These are phyloP conservation scores for Aphrocallistes beatrix DNA, from an alignment of 37 sponge, comb jelly and placozoan genomes.

Conservation along the genomic window DNA sequence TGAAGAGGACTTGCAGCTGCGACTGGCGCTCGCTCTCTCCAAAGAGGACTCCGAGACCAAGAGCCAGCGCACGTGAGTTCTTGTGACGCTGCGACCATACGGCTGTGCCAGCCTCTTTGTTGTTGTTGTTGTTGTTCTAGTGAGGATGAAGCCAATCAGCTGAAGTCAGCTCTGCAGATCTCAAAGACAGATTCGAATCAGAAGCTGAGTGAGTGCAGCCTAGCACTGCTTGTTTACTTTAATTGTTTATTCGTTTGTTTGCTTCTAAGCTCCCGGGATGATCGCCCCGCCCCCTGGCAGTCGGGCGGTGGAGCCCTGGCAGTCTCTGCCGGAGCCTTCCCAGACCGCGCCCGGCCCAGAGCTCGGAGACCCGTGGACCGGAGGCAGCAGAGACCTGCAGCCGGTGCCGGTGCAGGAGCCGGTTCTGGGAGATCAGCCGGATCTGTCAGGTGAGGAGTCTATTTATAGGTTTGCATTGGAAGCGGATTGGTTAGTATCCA, in stretches of 20 bases:
- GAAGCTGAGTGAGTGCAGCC: not conserved
- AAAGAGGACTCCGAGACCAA: conserved; percentile 81
- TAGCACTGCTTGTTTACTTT: not conserved
- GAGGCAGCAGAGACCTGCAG: not conserved
- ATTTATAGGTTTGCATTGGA: not conserved
- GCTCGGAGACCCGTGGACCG: conserved; percentile 19
- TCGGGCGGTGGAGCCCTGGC: conserved; percentile 23
- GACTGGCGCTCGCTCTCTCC: conserved; percentile 81
- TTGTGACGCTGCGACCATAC: no score
- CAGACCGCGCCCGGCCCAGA: not conserved
- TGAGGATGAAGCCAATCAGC: conserved; percentile 51
- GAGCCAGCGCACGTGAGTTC: conserved; percentile 34
- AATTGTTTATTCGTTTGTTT: not conserved
- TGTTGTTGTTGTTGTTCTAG: not conserved
- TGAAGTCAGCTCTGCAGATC: conserved; percentile 52
- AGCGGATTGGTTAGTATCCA: no score
- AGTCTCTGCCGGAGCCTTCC: conserved; percentile 19
- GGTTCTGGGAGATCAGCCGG: not conserved
- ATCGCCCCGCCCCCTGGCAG: conserved; percentile 10
- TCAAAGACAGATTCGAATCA: conserved; percentile 45
- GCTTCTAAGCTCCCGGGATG: not conserved
- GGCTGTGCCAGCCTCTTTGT: not conserved
- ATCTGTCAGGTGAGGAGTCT: not conserved
- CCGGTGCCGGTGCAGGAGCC: not conserved
- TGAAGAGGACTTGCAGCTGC: conserved; percentile 91